Evolutionary conservation across 2,113 vertebrate genomes (phyloP).

Genomic region (Nothobranchius furzeri): DNA sequence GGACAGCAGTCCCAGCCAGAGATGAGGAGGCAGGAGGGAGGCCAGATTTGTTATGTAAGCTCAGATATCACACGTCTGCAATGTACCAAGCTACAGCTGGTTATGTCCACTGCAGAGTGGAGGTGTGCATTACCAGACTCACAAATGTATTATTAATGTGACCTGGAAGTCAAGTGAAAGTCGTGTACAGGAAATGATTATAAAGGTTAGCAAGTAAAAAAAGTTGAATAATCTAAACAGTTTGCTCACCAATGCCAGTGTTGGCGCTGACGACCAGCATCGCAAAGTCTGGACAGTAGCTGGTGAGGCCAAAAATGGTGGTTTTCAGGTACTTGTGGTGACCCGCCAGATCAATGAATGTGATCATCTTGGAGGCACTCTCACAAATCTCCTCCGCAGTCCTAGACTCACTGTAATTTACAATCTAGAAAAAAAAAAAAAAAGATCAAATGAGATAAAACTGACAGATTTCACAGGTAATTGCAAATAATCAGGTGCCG

Average conservation of each 20-base stretch:
- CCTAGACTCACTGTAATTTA: constrained; percentile 98
- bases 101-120: not conserved
- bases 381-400: constrained; percentile 98
- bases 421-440: constrained; percentile 79
- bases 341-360: constrained; percentile 97
- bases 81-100: constrained; percentile 8
- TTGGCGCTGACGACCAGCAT: constrained; percentile 97
- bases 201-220: not conserved
- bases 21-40: not conserved
- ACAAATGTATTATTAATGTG: not conserved
- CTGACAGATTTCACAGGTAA: not conserved
- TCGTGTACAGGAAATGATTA: too few species aligned
- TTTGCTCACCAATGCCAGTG: constrained; percentile 90
- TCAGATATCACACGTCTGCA: constrained; percentile 43
- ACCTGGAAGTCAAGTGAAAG: not conserved
- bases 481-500: not conserved
- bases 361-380: constrained; percentile 99
- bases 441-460: not conserved
- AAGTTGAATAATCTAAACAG: too few species aligned
- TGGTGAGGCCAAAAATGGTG: constrained; percentile 98
- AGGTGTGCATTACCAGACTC: constrained; percentile 7
- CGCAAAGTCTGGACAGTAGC: constrained; percentile 98
- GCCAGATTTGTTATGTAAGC: constrained; percentile 49
- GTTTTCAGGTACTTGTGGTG: constrained; percentile 99
- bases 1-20: constrained; percentile 29